Conservation (phyloP, 1,140 invertebrate genomes). For the Ylistrum balloti region DNA sequence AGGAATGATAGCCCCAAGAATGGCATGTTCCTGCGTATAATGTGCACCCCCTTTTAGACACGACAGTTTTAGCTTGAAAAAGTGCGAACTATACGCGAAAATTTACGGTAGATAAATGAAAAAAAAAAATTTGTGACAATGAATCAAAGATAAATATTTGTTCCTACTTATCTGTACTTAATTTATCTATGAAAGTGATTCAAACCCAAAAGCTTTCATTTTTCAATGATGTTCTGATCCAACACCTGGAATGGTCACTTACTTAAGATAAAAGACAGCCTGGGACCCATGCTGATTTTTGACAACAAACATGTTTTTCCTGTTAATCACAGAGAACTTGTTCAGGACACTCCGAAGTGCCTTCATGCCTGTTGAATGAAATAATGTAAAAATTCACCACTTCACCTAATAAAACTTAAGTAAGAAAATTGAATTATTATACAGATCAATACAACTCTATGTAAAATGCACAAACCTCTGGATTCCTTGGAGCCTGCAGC, state of each 20-base stretch:
- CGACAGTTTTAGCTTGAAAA: too few species aligned
- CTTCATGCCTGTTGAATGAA: conserved; percentile 78
- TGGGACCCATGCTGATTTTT: conserved; percentile 84
- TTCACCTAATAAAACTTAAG: not conserved
- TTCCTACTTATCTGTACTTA: too few species aligned
- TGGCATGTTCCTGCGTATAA: too few species aligned
- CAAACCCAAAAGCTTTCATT: too few species aligned
- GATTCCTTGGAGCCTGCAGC: conserved; percentile 85
- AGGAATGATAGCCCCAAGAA: too few species aligned
- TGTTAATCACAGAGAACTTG: conserved; percentile 89
- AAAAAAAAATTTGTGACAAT: too few species aligned
- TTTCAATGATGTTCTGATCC: too few species aligned
- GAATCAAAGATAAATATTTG: too few species aligned
- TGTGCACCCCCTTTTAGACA: too few species aligned
- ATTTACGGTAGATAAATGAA: too few species aligned
- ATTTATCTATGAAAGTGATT: too few species aligned
- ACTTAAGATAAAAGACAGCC: conserved; percentile 88
- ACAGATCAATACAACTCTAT: not conserved
- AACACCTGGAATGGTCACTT: not conserved
- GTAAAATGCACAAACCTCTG: conserved; percentile 70
- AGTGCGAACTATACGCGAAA: too few species aligned
- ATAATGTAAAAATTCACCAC: not conserved
- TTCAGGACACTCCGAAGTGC: conserved; percentile 87
- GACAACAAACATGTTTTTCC: conserved; percentile 92
- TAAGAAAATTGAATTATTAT: not conserved